Percentiles rank a stretch among this genome's conserved stretches.
phyloP scores from a whole-genome alignment of 2,888 invertebrate species.

The Chaitophorus viminalis region DNA sequence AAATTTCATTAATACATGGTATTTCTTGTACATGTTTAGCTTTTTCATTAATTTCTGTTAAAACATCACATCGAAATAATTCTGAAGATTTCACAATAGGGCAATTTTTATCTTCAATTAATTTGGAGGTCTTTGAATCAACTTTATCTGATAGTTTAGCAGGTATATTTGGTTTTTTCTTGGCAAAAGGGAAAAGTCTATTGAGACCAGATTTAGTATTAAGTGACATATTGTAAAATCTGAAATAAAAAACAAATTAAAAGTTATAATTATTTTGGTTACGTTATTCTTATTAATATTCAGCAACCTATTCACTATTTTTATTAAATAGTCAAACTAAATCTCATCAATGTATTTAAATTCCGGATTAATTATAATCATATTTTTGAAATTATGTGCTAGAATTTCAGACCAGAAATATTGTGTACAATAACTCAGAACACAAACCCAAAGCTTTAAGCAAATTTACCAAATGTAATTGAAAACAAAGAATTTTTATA shows the following conservation, averaged over 20 bases:
- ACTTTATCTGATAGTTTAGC: constrained; percentile 50
- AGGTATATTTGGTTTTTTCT: constrained; percentile 59
- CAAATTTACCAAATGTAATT: too few species aligned
- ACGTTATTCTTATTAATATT: neutral
- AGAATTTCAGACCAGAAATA: too few species aligned
- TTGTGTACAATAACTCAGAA: too few species aligned
- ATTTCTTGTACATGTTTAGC: constrained; percentile 14
- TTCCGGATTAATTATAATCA: too few species aligned
- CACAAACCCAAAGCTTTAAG: too few species aligned
- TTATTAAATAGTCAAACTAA: too few species aligned
- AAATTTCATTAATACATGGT: neutral
- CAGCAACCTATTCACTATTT: too few species aligned
- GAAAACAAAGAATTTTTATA: too few species aligned
- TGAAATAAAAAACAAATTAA: constrained; percentile 27
- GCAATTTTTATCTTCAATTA: constrained; percentile 14
- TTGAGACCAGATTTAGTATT: constrained; percentile 39
- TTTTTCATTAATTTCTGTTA: constrained; percentile 53
- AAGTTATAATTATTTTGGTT: neutral
- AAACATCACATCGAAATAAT: constrained; percentile 10
- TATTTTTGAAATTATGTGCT: too few species aligned
- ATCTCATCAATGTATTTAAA: too few species aligned
- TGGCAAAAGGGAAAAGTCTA: constrained; percentile 54
- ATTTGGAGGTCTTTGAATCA: constrained; percentile 32
- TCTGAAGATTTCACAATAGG: constrained; percentile 7
- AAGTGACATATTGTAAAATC: constrained; percentile 17